Base-by-base conservation (phyloP, 2,888 invertebrate species). In the Cryptus viduatorius region DNA sequence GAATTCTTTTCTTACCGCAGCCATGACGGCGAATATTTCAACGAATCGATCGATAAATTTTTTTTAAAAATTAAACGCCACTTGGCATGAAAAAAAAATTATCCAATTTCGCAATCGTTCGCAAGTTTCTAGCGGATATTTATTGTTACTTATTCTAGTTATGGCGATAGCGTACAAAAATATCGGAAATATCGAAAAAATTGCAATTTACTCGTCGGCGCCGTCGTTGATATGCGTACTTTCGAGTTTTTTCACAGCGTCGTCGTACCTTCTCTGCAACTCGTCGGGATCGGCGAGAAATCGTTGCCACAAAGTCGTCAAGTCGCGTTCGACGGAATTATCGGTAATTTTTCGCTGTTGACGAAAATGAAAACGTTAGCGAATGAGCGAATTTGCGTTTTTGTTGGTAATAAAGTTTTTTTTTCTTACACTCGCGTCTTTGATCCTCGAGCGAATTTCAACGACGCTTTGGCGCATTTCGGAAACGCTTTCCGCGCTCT, bases 221-320 rank as follows among this genome's bases (percentile, higher is more conserved):
- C 84, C 68, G 67, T 87, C 64, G 31, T 82, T 83, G 71, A 89
- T 90, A 71, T 87, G 86, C 14, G 82, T 79, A 75, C 86, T 83
- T 79, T 90, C 88, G 12, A 88, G 68, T 72, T 80, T 88, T 67
- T 67, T 82, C 76, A 89, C 86, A n/a, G 89, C 79, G 61, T 90
- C 88, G 14, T 91, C 87, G 69, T 89, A 92, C 72, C 86, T 89
- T 3, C 48, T 65, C 84, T 89, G 87, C 64, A 92, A 83, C 68
- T 84, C 86, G 16, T 91, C 89, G 7, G 92, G 92, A 83, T 92
- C 88, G 2, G 89, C 89, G 79, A 93, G 83, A 82, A 93, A 93
- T 81, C 89, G 90, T 80, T 94, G 93, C 93, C 93, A 94, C 5
- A 93, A 83, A 42, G 92, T 90, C 7, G 82, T 78, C 37, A 88